Evolutionary conservation across 1,140 invertebrate species (phyloP).

Genomic region (Oryctes rhinoceros): DNA sequence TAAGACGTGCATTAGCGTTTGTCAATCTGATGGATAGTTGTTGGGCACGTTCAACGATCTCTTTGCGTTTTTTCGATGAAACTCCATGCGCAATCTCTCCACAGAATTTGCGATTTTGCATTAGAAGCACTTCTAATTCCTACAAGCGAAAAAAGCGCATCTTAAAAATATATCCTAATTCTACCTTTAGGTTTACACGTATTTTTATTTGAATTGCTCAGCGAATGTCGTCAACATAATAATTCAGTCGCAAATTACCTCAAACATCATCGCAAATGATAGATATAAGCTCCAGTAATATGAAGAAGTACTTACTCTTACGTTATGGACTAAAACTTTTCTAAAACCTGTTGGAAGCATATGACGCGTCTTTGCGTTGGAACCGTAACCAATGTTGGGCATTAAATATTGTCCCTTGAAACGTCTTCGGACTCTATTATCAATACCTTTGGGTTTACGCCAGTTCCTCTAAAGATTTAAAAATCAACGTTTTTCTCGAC

Average conservation of each 20-base stretch:
- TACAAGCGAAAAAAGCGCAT: slow-evolving; percentile 62
- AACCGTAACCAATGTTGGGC: slow-evolving; percentile 99
- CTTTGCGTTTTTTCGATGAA: slow-evolving; percentile 94
- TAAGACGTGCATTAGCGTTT: slow-evolving; percentile 93
- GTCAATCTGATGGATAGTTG: slow-evolving; percentile 95
- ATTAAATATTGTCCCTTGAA: slow-evolving; percentile 99
- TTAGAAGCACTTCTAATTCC: slow-evolving; percentile 98
- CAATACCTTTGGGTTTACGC: slow-evolving; percentile 97
- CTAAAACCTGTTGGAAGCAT: slow-evolving; percentile 98
- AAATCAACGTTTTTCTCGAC: slow-evolving; percentile 43
- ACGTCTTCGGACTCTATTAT: slow-evolving; percentile 97
- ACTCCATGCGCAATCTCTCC: slow-evolving; percentile 98
- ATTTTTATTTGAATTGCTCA: slow-evolving; percentile 44
- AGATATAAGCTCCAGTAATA: not conserved
- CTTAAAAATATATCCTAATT: not conserved
- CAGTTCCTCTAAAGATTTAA: slow-evolving; percentile 74
- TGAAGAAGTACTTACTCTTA: slow-evolving; percentile 70
- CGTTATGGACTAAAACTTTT: slow-evolving; percentile 84
- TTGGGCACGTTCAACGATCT: slow-evolving; percentile 95
- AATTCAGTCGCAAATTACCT: slow-evolving; percentile 61
- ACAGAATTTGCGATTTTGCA: slow-evolving; percentile 98
- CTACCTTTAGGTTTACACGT: not conserved
- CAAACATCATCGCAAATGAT: slow-evolving; percentile 54
- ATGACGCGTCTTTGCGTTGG: slow-evolving; percentile 91
- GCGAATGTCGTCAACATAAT: slow-evolving; percentile 51